A percentile compares a stretch with the other conserved stretches of the same genome.
Conservation (phyloP, 1,140 invertebrate species). For the Parapsyche elsis region DNA sequence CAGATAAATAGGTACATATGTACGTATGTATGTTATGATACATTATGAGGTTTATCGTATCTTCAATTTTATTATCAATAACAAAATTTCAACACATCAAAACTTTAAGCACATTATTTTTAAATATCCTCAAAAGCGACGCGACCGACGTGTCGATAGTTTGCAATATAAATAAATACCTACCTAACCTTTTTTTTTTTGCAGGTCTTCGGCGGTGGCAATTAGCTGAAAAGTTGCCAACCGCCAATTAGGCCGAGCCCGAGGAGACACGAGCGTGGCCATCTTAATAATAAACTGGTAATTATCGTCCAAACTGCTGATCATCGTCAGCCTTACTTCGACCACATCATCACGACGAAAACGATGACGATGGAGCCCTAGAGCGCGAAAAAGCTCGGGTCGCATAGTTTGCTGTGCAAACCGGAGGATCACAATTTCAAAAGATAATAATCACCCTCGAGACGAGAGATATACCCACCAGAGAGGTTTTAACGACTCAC, state of each 20-base stretch:
- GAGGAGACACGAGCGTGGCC: conserved; percentile 28
- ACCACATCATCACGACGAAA: conserved; percentile 17
- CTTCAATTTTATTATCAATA: too few species aligned
- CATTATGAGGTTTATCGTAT: too few species aligned
- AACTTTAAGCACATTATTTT: too few species aligned
- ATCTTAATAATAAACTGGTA: conserved; percentile 5
- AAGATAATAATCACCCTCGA: conserved; percentile 32
- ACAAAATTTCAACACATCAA: too few species aligned
- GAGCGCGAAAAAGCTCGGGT: conserved; percentile 15
- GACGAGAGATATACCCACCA: background rate
- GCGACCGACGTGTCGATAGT: too few species aligned
- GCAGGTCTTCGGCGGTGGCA: background rate
- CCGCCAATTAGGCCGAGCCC: background rate
- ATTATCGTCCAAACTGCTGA: conserved; percentile 19
- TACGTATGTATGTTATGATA: too few species aligned
- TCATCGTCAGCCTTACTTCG: background rate
- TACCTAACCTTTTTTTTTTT: too few species aligned
- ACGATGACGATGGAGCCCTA: background rate
- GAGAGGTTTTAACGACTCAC: conserved; percentile 30
- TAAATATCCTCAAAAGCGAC: too few species aligned
- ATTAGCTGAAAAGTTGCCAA: conserved; percentile 14
- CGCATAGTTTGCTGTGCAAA: conserved; percentile 4
- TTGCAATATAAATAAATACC: too few species aligned
- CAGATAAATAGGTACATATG: too few species aligned
- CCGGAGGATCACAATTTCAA: conserved; percentile 30